phyloP scores from a whole-genome alignment of 2,888 invertebrate species.

The Minunthozetes semirufus region DNA sequence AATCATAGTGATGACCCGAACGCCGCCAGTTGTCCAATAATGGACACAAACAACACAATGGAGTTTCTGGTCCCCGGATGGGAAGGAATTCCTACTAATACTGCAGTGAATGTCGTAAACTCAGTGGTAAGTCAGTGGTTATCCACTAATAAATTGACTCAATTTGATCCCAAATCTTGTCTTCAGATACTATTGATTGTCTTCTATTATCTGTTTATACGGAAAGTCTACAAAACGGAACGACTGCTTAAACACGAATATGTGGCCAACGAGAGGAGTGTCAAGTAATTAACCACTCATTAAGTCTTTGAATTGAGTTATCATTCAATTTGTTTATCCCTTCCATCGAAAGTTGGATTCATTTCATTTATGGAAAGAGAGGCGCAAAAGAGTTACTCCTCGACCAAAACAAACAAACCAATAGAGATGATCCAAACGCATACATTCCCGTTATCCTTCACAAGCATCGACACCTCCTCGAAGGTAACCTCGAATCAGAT shows the following conservation, averaged over 20 bases:
- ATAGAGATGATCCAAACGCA: conserved; percentile 25
- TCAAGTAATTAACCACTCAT: no score
- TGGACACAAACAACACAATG: neutral
- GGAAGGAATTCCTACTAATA: conserved; percentile 36
- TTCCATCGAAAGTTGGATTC: conserved; percentile 35
- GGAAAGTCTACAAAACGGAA: neutral
- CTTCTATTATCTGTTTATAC: neutral
- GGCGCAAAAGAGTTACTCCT: neutral
- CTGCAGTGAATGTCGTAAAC: conserved; percentile 33
- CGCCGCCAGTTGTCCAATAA: neutral
- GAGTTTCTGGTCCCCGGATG: conserved; percentile 20
- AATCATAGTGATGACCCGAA: neutral
- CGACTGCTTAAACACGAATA: no score
- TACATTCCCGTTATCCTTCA: conserved; percentile 15
- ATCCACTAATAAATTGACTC: neutral
- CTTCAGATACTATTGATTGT: neutral
- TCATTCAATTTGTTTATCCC: neutral
- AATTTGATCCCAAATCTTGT: no score
- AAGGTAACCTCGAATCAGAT: neutral
- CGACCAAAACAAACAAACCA: neutral
- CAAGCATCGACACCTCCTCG: neutral
- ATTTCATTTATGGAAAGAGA: conserved; percentile 38
- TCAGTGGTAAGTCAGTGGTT: conserved; percentile 23
- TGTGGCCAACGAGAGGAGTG: no score
- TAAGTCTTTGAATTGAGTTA: no score